Base-by-base conservation (phyloP, 1,140 invertebrate genomes). In the Diabrotica undecimpunctata region DNA sequence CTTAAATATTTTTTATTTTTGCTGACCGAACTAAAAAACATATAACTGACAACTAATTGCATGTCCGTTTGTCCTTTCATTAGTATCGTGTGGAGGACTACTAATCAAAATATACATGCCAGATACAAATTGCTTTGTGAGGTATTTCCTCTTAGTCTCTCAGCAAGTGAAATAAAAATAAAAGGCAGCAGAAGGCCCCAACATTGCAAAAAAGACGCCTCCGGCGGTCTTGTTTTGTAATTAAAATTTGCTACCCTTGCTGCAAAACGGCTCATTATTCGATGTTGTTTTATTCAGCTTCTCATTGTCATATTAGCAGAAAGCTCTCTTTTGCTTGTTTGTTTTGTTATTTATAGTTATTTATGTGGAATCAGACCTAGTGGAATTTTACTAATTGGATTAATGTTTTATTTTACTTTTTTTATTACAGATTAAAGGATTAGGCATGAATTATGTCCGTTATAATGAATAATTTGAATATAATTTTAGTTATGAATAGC, bases 181-280 rank as follows among this genome's bases (percentile, higher is more conserved):
- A 51, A 50, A 60, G 36, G 25, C 58, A 50, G 25, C 13, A 60
- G 36, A 39, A 51, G 53, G 41, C 5, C 46, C 10, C 58, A 39
- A 0, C 46, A 60, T 50, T 7, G 10, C 58, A 60, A 60, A 46
- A 60, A 60, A 60, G n/a, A 50, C 36, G 46, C 58, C 39, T 60
- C 58, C 10, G 58, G 58, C 58, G 38, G 46, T 51, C 58, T 51
- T 60, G 58, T 60, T 60, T 51, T 51, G 58, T 60, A 60, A 60
- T 60, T 60, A 60, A 60, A 60, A 60, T 60, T 60, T 14, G 58
- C 58, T 60, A 60, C 58, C 58, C 58, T 60, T 50, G 46, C 58
- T 60, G 58, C 58, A 11, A 60, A 60, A 60, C 58, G 41, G 39
- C 38, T 60, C 58, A 60, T 60, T 60, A 60, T 60, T 46, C 58